phyloP scores from a whole-genome alignment of 2,888 invertebrate genomes.

The Protonemura montana region DNA sequence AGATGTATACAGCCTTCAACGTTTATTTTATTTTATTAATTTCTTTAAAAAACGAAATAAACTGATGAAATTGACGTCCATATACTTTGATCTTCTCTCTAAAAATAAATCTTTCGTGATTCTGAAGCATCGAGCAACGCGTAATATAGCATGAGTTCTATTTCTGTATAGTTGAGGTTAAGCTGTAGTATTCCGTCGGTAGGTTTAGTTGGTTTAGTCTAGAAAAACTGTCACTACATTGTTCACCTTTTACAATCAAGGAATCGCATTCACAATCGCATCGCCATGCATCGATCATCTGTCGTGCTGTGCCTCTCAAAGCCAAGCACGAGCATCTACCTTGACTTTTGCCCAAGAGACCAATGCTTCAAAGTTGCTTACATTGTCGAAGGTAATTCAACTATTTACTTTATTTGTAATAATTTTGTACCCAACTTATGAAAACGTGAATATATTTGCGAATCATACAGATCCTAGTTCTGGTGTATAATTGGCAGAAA shows the following conservation, averaged over 20 bases:
- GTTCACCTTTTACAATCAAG: not conserved
- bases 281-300: constrained; percentile 44
- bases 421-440: not conserved
- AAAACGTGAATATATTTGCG: not conserved
- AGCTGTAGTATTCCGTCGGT: not conserved
- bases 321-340: constrained; percentile 50
- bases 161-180: not conserved
- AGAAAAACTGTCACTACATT: not conserved
- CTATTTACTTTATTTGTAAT: not conserved
- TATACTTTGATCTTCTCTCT: not conserved
- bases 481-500: too few relatives aligned
- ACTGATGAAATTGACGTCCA: not conserved
- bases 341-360: constrained; percentile 50
- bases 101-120: constrained; percentile 3
- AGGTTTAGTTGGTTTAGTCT: not conserved
- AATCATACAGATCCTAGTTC: not conserved
- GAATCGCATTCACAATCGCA: not conserved
- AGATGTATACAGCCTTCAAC: too few relatives aligned
- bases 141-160: not conserved
- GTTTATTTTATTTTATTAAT: too few relatives aligned
- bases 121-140: not conserved
- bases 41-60: too few relatives aligned
- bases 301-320: constrained; percentile 46
- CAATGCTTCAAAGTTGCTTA: constrained; percentile 50
- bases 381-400: constrained; percentile 49